Conservation (phyloP, 2,888 invertebrate genomes). For the Lacanobia wlatinum region DNA sequence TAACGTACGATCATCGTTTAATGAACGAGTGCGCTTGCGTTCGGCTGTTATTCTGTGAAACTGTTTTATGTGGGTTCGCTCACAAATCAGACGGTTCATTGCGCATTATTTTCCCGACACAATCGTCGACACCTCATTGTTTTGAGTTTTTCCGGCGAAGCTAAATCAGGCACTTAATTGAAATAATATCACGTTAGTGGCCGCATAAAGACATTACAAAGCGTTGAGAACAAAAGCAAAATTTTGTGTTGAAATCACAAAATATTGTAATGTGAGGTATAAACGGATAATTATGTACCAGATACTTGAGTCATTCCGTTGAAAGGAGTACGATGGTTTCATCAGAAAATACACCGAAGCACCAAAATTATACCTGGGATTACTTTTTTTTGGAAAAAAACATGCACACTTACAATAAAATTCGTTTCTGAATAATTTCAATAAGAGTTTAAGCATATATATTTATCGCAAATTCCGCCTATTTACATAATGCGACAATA, state of each 20-base stretch:
- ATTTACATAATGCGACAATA: slow-evolving; percentile 7
- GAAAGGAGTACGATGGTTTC: slow-evolving; percentile 75
- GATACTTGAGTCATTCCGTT: slow-evolving; percentile 77
- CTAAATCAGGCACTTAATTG: slow-evolving; percentile 88
- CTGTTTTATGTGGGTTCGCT: slow-evolving; percentile 69
- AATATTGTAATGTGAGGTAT: slow-evolving; percentile 83
- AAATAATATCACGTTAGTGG: slow-evolving; percentile 87
- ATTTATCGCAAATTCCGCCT: slow-evolving; percentile 1
- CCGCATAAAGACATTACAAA: slow-evolving; percentile 84
- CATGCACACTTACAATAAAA: neutral
- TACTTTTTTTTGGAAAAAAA: slow-evolving; percentile 51
- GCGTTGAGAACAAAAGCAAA: slow-evolving; percentile 86
- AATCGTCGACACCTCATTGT: slow-evolving; percentile 87
- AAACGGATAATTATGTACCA: slow-evolving; percentile 75
- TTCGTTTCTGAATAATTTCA: slow-evolving; percentile 2
- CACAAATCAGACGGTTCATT: slow-evolving; percentile 84
- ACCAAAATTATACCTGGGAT: slow-evolving; percentile 66
- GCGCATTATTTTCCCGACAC: slow-evolving; percentile 83
- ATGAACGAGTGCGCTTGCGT: slow-evolving; percentile 60
- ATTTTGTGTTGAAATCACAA: slow-evolving; percentile 86
- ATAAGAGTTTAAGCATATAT: neutral
- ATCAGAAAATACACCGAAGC: slow-evolving; percentile 64
- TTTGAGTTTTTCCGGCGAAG: slow-evolving; percentile 85
- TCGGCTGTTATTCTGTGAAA: slow-evolving; percentile 56
- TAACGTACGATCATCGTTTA: slow-evolving; percentile 67